Evolutionary conservation across 2,888 invertebrate species (phyloP), one percentile per base, ranked within the genome.

Genomic region (Ichneumoninae sp.): DNA sequence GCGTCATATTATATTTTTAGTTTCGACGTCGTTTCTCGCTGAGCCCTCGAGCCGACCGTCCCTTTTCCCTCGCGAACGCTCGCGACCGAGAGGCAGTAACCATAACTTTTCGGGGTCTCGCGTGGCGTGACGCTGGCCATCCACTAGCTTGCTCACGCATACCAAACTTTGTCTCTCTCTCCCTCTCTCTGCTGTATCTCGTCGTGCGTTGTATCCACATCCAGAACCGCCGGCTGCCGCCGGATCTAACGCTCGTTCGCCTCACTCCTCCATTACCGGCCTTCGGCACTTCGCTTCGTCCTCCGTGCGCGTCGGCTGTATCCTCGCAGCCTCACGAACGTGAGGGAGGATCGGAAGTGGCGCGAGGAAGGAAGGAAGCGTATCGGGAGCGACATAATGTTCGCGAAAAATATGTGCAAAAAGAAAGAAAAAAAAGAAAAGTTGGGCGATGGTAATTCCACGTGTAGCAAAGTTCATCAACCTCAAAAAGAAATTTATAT

Each of bases 1-100:
- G 89, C 87, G 89, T 90, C 89, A 91, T 91, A 91, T 93, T 93
- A 93, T 93, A 93, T 93, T 93, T 92, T 92, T 91, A 91, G 89
- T 90, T 87, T 84, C 82, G 80, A 71, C 71, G 33, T 57, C 33
- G 50, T 13, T 54, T 84, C 86, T 86, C 86, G 84, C 84, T 71
- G 71, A n/a, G 84, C 81, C 78, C 57, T 83, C 84, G 84, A 86
- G 80, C 87, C 82, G 30, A 62, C 62, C 87, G 83, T 87, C 86
- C 89, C 88, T 89, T 89, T 86, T 83, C 87, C 88, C 89, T 52
- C 66, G 76, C 52, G 70, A 70, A 47, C 69, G 50, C 69, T 40
- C 52, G 60, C 40, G 57, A 76, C 70, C 80, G 68, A 68, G 80
- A 87, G 89, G 89, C 91, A 89, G 91, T 91, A 90, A 91, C 92